Conservation (phyloP, 1,140 invertebrate genomes). For the Drosophila serrata region DNA sequence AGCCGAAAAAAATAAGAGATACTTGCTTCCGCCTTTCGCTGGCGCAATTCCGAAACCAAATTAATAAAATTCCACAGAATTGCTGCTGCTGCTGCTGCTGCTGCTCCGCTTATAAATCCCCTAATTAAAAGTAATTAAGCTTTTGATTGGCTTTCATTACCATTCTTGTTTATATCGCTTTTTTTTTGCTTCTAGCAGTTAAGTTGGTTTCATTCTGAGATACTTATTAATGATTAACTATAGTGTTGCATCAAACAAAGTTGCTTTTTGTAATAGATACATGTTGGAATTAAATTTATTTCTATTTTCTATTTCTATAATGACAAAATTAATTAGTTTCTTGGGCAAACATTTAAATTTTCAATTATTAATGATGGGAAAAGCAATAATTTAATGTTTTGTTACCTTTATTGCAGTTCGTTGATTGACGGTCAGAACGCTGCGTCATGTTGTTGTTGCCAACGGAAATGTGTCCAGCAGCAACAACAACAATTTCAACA, state of each 20-base stretch:
- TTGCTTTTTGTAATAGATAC: not conserved
- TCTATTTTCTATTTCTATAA: not conserved
- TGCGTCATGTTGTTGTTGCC: constrained; percentile 70
- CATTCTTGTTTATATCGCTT: constrained; percentile 23
- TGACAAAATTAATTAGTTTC: not conserved
- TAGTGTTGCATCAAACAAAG: not conserved
- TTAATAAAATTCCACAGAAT: constrained; percentile 11
- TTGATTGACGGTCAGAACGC: constrained; percentile 35
- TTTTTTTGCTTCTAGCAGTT: not conserved
- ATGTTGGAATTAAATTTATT: not conserved
- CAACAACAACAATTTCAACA: constrained; percentile 29
- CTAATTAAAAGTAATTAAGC: constrained; percentile 63
- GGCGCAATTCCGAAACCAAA: constrained; percentile 7
- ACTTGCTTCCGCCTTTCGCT: constrained; percentile 39
- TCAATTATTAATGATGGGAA: not conserved
- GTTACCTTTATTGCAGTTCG: constrained; percentile 32
- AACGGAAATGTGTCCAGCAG: constrained; percentile 55
- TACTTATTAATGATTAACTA: not conserved
- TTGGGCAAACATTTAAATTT: not conserved
- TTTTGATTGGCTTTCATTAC: constrained; percentile 28
- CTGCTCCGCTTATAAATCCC: constrained; percentile 61
- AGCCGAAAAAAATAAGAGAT: constrained; percentile 21
- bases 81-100: constrained; percentile 3
- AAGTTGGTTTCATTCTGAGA: constrained; percentile 1
- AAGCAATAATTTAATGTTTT: not conserved